These are phyloP conservation scores for Pao palembangensis DNA, from an alignment of 2,113 vertebrate species.

Conservation along the genomic window DNA sequence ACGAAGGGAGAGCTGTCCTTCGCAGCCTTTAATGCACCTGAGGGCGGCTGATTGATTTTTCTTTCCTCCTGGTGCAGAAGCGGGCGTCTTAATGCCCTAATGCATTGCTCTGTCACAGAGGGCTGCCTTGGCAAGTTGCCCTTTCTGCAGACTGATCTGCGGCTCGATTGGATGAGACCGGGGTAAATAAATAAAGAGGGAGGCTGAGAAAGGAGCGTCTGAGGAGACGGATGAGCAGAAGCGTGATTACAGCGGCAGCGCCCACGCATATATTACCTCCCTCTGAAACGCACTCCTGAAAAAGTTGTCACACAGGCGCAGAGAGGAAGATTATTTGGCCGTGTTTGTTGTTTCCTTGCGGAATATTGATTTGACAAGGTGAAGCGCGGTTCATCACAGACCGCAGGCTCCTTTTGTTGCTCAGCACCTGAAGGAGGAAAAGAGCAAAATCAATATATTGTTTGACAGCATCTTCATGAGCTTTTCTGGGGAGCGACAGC, in stretches of 20 bases:
- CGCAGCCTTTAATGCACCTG: slow-evolving; percentile 62
- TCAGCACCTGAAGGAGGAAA: slow-evolving; percentile 26
- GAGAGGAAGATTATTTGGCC: slow-evolving; percentile 15
- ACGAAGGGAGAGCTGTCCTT: slow-evolving; percentile 62
- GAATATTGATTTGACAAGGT: slow-evolving; percentile 60
- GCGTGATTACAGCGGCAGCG: slow-evolving; percentile 49
- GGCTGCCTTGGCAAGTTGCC: slow-evolving; percentile 72
- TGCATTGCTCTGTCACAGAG: slow-evolving; percentile 75
- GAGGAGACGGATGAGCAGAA: slow-evolving; percentile 46
- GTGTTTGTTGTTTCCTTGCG: slow-evolving; percentile 46
- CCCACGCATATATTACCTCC: not conserved
- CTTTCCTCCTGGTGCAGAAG: slow-evolving; percentile 40
- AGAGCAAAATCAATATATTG: slow-evolving; percentile 51
- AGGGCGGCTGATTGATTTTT: slow-evolving; percentile 73
- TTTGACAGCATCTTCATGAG: slow-evolving; percentile 45
- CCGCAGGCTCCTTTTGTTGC: slow-evolving; percentile 33
- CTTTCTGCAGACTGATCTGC: slow-evolving; percentile 71
- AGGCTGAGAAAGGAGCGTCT: slow-evolving; percentile 32
- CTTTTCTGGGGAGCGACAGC: slow-evolving; percentile 23
- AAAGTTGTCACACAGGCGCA: slow-evolving; percentile 30
- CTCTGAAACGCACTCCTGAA: slow-evolving; percentile 19
- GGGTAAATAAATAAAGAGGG: slow-evolving; percentile 70
- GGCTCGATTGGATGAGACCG: slow-evolving; percentile 69
- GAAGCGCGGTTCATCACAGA: slow-evolving; percentile 36
- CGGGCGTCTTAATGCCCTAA: slow-evolving; percentile 76